phyloP scores from a whole-genome alignment of 2,888 invertebrate species.

The Patella pellucida region DNA sequence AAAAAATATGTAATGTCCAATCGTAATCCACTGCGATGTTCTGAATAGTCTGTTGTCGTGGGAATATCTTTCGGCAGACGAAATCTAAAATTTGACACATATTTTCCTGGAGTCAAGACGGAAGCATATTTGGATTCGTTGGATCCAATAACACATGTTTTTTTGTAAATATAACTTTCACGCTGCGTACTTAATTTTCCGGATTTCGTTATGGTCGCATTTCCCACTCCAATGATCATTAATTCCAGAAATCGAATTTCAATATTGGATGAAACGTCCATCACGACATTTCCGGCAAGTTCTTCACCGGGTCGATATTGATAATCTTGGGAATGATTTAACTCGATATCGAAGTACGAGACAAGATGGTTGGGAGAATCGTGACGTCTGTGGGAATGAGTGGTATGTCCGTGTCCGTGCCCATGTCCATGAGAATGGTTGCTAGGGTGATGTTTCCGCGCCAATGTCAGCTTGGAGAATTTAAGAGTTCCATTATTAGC shows the following conservation, averaged over 20 bases:
- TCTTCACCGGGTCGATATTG: conserved; percentile 59
- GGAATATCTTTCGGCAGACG: conserved; percentile 57
- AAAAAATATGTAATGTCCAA: conserved; percentile 57
- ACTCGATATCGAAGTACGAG: conserved; percentile 58
- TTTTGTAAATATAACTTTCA: conserved; percentile 59
- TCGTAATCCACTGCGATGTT: conserved; percentile 47
- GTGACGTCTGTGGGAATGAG: neutral
- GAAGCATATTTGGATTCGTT: conserved; percentile 50
- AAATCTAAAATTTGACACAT: conserved; percentile 60
- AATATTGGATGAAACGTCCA: conserved; percentile 51
- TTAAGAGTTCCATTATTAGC: conserved; percentile 13
- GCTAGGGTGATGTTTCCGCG: neutral
- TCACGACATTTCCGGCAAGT: conserved; percentile 56
- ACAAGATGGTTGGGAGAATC: conserved; percentile 35
- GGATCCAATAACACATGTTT: conserved; percentile 57
- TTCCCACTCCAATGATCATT: conserved; percentile 55
- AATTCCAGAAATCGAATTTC: conserved; percentile 63
- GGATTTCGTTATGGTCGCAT: conserved; percentile 41
- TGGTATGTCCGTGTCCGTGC: neutral
- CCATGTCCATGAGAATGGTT: neutral
- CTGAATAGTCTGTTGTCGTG: conserved; percentile 50
- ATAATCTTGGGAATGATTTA: conserved; percentile 47
- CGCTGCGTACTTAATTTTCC: conserved; percentile 41
- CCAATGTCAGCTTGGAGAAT: neutral
- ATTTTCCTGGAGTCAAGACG: conserved; percentile 59